phyloP scores from a whole-genome alignment of 2,797 vertebrate genomes.

The Pseudopleuronectes americanus region DNA sequence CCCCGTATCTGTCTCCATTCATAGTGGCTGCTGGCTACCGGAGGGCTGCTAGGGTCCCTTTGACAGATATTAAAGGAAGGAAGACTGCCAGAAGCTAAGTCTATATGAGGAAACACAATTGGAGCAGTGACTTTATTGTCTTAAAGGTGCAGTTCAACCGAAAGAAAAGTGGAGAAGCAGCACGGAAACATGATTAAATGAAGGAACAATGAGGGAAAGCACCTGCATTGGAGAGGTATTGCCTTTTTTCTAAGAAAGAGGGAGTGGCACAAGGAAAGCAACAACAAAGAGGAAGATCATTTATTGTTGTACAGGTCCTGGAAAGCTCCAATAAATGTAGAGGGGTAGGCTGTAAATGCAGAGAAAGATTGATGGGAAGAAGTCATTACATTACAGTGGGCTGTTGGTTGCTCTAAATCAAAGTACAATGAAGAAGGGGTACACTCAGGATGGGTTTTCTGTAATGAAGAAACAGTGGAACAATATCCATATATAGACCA shows the following conservation, averaged over 20 bases:
- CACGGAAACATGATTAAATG: slow-evolving; percentile 40
- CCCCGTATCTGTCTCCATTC: slow-evolving; percentile 75
- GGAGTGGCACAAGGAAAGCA: neutral
- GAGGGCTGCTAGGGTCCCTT: slow-evolving; percentile 57
- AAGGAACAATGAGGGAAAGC: slow-evolving; percentile 1
- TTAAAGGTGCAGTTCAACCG: slow-evolving; percentile 70
- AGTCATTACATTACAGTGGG: slow-evolving; percentile 37
- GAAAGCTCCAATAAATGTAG: slow-evolving; percentile 22
- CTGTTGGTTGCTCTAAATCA: slow-evolving; percentile 47
- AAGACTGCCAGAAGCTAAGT: slow-evolving; percentile 58
- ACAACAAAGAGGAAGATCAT: slow-evolving; percentile 30
- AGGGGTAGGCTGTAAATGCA: slow-evolving; percentile 37
- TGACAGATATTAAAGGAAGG: slow-evolving; percentile 78
- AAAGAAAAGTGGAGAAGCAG: slow-evolving; percentile 46
- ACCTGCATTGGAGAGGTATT: slow-evolving; percentile 51
- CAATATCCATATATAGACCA: neutral
- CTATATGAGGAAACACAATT: slow-evolving; percentile 74
- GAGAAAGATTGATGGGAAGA: slow-evolving; percentile 54
- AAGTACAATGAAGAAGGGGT: slow-evolving; percentile 24
- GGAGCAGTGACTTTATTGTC: slow-evolving; percentile 71
- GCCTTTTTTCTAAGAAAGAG: slow-evolving; percentile 32
- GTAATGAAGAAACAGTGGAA: slow-evolving; percentile 9
- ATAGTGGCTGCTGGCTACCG: slow-evolving; percentile 71
- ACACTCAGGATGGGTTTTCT: slow-evolving; percentile 10
- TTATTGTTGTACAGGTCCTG: slow-evolving; percentile 38